A percentile compares a stretch with the other conserved stretches of the same genome.
These are phyloP conservation scores for Drosophila affinis DNA, from an alignment of 2,888 invertebrate species.

Conservation along the genomic window DNA sequence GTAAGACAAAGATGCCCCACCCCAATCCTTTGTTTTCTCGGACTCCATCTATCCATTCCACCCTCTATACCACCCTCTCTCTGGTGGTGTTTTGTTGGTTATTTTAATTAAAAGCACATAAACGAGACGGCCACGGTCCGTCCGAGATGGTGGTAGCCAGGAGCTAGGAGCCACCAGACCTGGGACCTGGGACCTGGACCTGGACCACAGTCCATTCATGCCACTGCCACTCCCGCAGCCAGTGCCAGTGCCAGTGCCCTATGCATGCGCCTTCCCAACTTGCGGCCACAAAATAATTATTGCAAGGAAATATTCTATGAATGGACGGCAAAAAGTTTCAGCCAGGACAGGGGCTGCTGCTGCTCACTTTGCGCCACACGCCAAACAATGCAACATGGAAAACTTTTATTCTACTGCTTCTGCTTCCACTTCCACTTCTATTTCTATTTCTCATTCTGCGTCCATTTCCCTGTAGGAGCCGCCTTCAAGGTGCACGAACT, in stretches of 20 bases:
- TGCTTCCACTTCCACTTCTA: background rate
- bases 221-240: background rate
- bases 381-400: conserved; percentile 42
- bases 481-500: conserved; percentile 8
- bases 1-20: conserved; percentile 49
- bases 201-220: conserved; percentile 25
- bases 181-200: too few species aligned
- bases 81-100: conserved; percentile 53
- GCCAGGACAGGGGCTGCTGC: conserved; percentile 15
- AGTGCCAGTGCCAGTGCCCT: conserved; percentile 5
- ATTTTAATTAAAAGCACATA: conserved; percentile 66
- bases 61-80: background rate
- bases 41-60: background rate
- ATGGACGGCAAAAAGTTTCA: conserved; percentile 46
- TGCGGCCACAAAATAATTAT: conserved; percentile 55
- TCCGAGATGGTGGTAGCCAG: conserved; percentile 7
- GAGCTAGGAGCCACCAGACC: background rate
- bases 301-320: conserved; percentile 55
- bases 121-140: conserved; percentile 46
- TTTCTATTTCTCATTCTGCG: background rate
- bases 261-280: conserved; percentile 38
- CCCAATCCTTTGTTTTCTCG: conserved; percentile 27
- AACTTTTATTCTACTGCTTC: conserved; percentile 29
- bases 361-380: conserved; percentile 45
- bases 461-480: background rate